Evolutionary conservation across 2,888 invertebrate genomes (phyloP).

Genomic region (Caenorhabditis afra): DNA sequence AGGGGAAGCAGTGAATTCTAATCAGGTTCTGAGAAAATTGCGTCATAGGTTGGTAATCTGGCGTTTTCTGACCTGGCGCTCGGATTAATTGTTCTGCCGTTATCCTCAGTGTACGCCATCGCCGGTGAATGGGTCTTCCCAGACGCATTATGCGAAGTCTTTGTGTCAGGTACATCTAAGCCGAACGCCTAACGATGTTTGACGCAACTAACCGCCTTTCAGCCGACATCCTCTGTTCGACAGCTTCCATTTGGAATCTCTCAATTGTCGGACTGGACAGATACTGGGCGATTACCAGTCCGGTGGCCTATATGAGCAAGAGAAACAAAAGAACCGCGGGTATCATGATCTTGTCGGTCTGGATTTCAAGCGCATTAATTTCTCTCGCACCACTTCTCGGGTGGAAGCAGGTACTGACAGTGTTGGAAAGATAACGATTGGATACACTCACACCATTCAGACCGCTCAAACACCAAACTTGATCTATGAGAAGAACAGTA

Average conservation of each 20-base stretch:
- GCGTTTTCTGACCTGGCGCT: constrained; percentile 82
- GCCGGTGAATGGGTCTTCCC: constrained; percentile 82
- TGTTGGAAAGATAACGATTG: constrained; percentile 1
- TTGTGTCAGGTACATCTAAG: constrained; percentile 81
- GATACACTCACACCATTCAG: constrained; percentile 21
- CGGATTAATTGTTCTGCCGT: constrained; percentile 82
- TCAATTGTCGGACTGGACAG: constrained; percentile 83
- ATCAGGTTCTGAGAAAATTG: neutral
- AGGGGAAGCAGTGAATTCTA: constrained; percentile 14
- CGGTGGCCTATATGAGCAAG: constrained; percentile 82
- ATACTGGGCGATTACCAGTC: constrained; percentile 81
- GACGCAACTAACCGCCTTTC: neutral
- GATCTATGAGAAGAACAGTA: constrained; percentile 65
- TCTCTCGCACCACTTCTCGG: constrained; percentile 82
- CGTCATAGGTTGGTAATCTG: constrained; percentile 81
- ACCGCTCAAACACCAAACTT: constrained; percentile 64
- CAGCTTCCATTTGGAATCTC: constrained; percentile 83
- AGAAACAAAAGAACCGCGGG: constrained; percentile 80
- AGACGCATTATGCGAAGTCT: constrained; percentile 81
- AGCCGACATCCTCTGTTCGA: constrained; percentile 82
- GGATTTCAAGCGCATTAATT: constrained; percentile 82
- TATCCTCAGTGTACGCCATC: constrained; percentile 82
- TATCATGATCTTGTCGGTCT: constrained; percentile 82
- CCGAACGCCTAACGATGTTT: neutral
- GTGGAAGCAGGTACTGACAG: constrained; percentile 80